Base-by-base conservation (phyloP, 1,140 invertebrate species). In the Pseudomyrmex dendroicus region DNA sequence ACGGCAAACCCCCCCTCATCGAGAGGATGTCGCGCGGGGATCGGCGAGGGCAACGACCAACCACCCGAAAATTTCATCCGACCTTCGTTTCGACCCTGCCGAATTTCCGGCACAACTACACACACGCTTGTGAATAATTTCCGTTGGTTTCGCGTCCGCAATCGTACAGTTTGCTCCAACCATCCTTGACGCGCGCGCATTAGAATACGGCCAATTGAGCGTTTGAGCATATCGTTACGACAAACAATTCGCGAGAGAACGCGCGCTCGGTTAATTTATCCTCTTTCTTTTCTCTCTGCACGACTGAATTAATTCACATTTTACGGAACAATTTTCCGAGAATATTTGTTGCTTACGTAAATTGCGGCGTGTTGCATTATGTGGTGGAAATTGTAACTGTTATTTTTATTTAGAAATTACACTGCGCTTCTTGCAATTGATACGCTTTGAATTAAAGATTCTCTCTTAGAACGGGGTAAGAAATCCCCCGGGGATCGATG, bases 111-210 rank as follows among this genome's bases (percentile, higher is more conserved):
- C 56, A 35, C 54, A 22, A 50, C 64, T 35, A 35, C 35, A 35
- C 67, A 44, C 67, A 44, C 74, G 73, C 86, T 87, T 88, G 84
- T 82, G 83, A 56, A 82, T 82, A 73, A 84, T 84, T 87, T 84
- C 54, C 56, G 13, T 20, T 80, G 76, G 20, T 70, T 80, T 50
- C 66, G 66, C 66, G 20, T 44, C 44, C 44, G 20, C 66, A n/a
- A 59, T 80, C 64, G 13, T 48, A 20, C 3, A 54, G 4, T n/a
- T 35, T 9, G 20, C 56, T 59, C 20, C 35, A 59, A 59, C 70
- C 54, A 44, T 35, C 64, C 70, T 70, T 22, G 64, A 70, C 7
- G 12, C 54, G 15, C 52, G 52, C 7, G 4, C 5, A 57, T 4
- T 9, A n/a, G 9, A 25, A 25, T 0, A 72, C 59, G 48, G n/a